Evolutionary conservation across 1,140 invertebrate genomes (phyloP), one percentile per base, ranked within the genome.

Genomic region (Tyrophagus putrescentiae): DNA sequence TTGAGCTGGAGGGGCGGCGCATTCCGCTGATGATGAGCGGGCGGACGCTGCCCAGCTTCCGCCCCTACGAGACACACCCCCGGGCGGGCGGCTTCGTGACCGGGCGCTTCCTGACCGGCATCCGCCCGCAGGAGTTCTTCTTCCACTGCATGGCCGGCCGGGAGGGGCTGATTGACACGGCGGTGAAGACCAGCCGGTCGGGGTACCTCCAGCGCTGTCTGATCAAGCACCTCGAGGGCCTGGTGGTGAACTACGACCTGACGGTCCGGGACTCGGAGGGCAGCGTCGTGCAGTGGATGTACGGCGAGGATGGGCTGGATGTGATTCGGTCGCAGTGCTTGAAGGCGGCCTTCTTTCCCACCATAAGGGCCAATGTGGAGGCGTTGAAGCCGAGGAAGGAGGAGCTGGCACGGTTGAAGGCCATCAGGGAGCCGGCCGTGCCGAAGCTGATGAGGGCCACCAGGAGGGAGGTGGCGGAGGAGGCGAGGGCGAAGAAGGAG

Each of bases 61-160:
- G 77, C n/a, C 78, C 84, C 0, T 96, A 91, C 68, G 92, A 98
- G 68, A 79, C 84, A 16, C 80, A 85, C 0, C 93, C 94, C 0
- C 76, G 87, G 69, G 87, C 94, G 28, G 94, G 96, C 39, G 96
- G 96, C 16, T 99, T 95, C 70, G 88, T 98, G 34, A 85, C 87
- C 66, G 86, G 89, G 3, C 77, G 95, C 29, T 99, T 99, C 68
- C 84, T 98, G 78, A 98, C 93, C 0, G 95, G 95, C 57, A 91
- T 98, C 63, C 81, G 87, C 68, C 92, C 93, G 0, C 91, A 95
- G 73, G 94, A 98, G 70, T 97, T 95, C 69, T 99, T 97, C 74
- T 98, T 96, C 73, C 94, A 99, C 79, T 98, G 94, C 70, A 98
- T 98, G 94, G 96, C 96, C 54, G 96, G 96, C 62, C 80, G 96